Base-by-base conservation (phyloP, 2,888 invertebrate species). In the Deilephila porcellus region DNA sequence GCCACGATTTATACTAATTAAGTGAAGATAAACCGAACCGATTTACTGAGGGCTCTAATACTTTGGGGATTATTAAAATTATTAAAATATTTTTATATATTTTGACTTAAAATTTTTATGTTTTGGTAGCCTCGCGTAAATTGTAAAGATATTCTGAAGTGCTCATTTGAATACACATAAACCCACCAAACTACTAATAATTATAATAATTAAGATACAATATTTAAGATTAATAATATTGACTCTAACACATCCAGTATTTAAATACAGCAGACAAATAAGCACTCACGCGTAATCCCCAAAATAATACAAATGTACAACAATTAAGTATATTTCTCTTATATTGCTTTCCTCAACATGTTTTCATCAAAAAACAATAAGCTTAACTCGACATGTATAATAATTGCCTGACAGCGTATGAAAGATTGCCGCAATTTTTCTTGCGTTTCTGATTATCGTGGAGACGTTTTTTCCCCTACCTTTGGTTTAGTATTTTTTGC, bases 1-100 rank as follows among this genome's bases (percentile, higher is more conserved):
- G 34, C 34, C 59, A 34, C 59, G n/a, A 71, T 71, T 71, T 71
- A 71, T 71, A 67, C 67, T 67, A 67, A 67, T 67, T 67, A 67
- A 67, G 67, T 67, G 25, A 25, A 67, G 52, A 67, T 67, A 67
- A 67, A 67, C 67, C 6, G 52, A 45, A 11, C 25, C 45, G 17
- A 67, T 45, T 67, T 25, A 25, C 52, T 67, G 6, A 20, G 7
- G 37, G n/a, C n/a, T 56, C n/a, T 19, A 8, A 37, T n/a, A n/a
- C 56, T 56, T 64, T 45, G n/a, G 17, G 62, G 25, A n/a, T 64
- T 64, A 19, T 19, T 63, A 64, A 64, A 64, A 37, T 45, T 19
- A n/a, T n/a, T 5, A 0, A n/a, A 3, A 0, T 56, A n/a, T 56
- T 56, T 56, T 19, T n/a, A n/a, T 19, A 56, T 17, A 56, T 56